Percentiles rank a stretch among this genome's conserved stretches.
These are phyloP conservation scores for Scaptomyza reducta DNA, from an alignment of 2,888 invertebrate genomes.

Conservation along the genomic window DNA sequence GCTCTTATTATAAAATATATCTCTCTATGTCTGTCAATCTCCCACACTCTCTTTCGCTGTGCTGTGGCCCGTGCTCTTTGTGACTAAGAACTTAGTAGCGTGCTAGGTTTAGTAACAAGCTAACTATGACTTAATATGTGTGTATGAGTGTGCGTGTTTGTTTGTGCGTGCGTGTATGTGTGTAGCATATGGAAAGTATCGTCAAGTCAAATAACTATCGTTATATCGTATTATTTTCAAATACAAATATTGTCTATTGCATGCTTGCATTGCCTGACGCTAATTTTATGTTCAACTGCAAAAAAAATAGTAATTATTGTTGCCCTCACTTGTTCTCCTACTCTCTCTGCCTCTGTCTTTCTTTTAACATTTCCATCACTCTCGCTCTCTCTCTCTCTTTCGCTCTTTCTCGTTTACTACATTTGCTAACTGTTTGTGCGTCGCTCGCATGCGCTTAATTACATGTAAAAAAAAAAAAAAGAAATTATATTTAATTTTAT, in stretches of 20 bases:
- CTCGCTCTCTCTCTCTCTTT: constrained; percentile 7
- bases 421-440: constrained; percentile 43
- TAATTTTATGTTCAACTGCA: constrained; percentile 39
- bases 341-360: constrained; percentile 4
- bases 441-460: constrained; percentile 70
- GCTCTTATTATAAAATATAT: constrained; percentile 35
- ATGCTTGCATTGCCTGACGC: constrained; percentile 65
- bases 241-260: constrained; percentile 53
- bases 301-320: constrained; percentile 45
- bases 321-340: constrained; percentile 24
- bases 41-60: constrained; percentile 39
- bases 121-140: constrained; percentile 32
- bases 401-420: constrained; percentile 13
- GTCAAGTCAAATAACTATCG: constrained; percentile 36
- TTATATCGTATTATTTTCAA: constrained; percentile 39
- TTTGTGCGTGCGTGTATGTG: constrained; percentile 8
- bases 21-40: constrained; percentile 29
- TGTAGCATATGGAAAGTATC: constrained; percentile 44
- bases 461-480: constrained; percentile 14
- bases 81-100: constrained; percentile 68
- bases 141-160: constrained; percentile 23
- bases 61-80: constrained; percentile 68
- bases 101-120: constrained; percentile 69
- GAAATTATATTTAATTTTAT: constrained; percentile 31
- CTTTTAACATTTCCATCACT: constrained; percentile 11